Evolutionary conservation across 2,888 invertebrate species (phyloP).

Genomic region (Neocrepidodera transversa): DNA sequence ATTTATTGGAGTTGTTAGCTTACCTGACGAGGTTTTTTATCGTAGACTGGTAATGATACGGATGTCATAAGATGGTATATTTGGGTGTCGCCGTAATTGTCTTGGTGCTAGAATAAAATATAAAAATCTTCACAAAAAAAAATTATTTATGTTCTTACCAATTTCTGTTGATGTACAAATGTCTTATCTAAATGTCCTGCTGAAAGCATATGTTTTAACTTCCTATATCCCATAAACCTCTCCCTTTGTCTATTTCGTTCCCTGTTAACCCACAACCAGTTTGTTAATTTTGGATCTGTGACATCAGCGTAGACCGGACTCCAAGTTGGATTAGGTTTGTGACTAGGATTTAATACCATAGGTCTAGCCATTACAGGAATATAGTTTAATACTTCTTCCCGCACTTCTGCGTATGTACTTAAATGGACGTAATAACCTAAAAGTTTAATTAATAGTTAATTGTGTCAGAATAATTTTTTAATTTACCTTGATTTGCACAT

Average conservation of each 20-base stretch:
- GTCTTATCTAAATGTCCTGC: conserved; percentile 72
- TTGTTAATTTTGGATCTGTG: conserved; percentile 89
- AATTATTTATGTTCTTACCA: conserved; percentile 54
- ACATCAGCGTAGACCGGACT: conserved; percentile 95
- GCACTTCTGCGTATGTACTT: conserved; percentile 95
- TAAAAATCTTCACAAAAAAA: background rate
- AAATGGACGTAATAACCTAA: conserved; percentile 93
- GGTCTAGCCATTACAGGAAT: conserved; percentile 97
- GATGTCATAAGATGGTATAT: conserved; percentile 88
- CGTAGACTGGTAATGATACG: conserved; percentile 92
- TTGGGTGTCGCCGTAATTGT: conserved; percentile 69
- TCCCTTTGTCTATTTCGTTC: conserved; percentile 82
- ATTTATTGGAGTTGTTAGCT: conserved; percentile 55
- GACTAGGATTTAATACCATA: conserved; percentile 82
- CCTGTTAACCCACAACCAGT: conserved; percentile 87
- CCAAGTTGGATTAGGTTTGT: conserved; percentile 90
- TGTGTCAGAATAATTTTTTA: conserved; percentile 21
- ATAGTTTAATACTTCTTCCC: conserved; percentile 94
- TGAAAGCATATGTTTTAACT: conserved; percentile 62
- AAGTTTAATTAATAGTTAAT: background rate
- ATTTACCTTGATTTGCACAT: conserved; percentile 85
- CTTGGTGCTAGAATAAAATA: conserved; percentile 63
- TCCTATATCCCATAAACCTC: conserved; percentile 72
- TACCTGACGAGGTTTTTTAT: conserved; percentile 85
- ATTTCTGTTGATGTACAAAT: conserved; percentile 63